Evolutionary conservation across 2,888 invertebrate species (phyloP).

Genomic region (Lasioglossum figueresi): DNA sequence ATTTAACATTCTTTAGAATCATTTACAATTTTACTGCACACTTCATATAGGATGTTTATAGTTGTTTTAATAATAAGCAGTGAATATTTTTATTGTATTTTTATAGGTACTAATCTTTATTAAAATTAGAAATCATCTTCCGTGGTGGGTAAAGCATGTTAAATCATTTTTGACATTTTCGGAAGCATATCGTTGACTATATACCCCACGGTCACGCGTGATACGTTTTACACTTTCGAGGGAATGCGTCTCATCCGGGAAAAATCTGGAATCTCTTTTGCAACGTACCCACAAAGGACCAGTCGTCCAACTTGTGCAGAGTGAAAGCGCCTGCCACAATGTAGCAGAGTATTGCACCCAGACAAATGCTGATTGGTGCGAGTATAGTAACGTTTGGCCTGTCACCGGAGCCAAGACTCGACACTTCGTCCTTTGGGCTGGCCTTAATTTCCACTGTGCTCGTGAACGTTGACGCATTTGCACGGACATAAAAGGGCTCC

Average conservation of each 20-base stretch:
- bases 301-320: conserved; percentile 94
- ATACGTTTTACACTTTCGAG: background rate
- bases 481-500: conserved; percentile 89
- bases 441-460: conserved; percentile 83
- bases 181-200: background rate
- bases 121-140: background rate
- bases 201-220: background rate
- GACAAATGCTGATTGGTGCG: conserved; percentile 95
- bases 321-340: conserved; percentile 95
- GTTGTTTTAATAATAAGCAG: too few relatives aligned
- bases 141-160: background rate
- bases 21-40: too few relatives aligned
- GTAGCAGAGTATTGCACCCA: conserved; percentile 96
- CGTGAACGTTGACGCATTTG: conserved; percentile 85
- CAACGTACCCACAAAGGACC: conserved; percentile 94
- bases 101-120: background rate
- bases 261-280: conserved; percentile 24
- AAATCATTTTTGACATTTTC: background rate
- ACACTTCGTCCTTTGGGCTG: conserved; percentile 83
- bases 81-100: too few relatives aligned
- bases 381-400: conserved; percentile 88
- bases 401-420: conserved; percentile 86
- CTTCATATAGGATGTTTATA: too few relatives aligned
- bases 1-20: too few relatives aligned
- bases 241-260: background rate